phyloP scores from a whole-genome alignment of 2,797 vertebrate genomes.

The Artibeus jamaicensis region DNA sequence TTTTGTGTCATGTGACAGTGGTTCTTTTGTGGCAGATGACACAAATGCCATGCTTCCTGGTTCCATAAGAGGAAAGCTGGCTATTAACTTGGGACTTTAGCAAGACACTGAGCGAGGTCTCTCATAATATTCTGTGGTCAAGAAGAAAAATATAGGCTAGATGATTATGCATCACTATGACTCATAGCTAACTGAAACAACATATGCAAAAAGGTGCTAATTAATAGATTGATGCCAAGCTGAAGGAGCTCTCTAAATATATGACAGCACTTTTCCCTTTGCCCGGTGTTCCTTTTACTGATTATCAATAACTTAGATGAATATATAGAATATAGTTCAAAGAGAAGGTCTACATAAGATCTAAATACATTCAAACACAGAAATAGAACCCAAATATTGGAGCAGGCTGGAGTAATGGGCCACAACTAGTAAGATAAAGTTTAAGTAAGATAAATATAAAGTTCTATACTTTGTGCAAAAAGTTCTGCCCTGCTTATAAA shows the following conservation, averaged over 20 bases:
- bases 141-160: constrained; percentile 48
- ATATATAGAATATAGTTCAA: constrained; percentile 20
- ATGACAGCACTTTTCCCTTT: constrained; percentile 32
- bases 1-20: constrained; percentile 7
- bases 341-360: background rate
- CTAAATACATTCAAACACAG: constrained; percentile 1
- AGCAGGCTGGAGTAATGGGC: background rate
- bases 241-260: constrained; percentile 48
- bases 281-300: background rate
- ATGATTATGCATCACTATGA: constrained; percentile 40
- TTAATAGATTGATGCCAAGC: constrained; percentile 44
- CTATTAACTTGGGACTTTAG: constrained; percentile 36
- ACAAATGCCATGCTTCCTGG: constrained; percentile 28
- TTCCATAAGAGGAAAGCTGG: background rate
- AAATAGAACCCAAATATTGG: constrained; percentile 24
- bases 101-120: constrained; percentile 44
- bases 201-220: constrained; percentile 45
- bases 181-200: constrained; percentile 48
- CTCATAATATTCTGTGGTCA: constrained; percentile 48
- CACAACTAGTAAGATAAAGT: background rate
- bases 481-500: background rate
- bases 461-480: constrained; percentile 40
- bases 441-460: constrained; percentile 33
- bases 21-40: background rate
- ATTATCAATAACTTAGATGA: constrained; percentile 34